Percentiles rank a stretch among this genome's conserved stretches.
Evolutionary conservation across 2,797 vertebrate genomes (phyloP).

Genomic region (Thalassophryne amazonica): DNA sequence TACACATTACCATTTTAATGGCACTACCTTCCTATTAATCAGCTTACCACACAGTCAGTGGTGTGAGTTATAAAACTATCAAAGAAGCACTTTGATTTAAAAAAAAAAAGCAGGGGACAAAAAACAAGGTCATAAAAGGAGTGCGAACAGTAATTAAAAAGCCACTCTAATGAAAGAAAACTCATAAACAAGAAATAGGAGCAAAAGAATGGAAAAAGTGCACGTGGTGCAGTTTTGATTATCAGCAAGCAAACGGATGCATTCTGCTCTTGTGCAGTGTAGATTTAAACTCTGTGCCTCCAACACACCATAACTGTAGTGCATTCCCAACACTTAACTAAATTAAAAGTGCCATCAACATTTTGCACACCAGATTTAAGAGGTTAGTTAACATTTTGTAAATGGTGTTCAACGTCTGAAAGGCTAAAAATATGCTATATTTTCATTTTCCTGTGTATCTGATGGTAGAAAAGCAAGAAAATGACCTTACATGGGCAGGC

Average conservation of each 20-base stretch:
- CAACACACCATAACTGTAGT: slow-evolving; percentile 31
- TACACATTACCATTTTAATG: slow-evolving; percentile 79
- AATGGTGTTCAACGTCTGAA: slow-evolving; percentile 32
- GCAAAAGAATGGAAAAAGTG: slow-evolving; percentile 62
- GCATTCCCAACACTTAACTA: slow-evolving; percentile 39
- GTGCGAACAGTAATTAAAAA: slow-evolving; percentile 73
- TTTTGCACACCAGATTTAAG: slow-evolving; percentile 22
- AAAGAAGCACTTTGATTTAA: slow-evolving; percentile 67
- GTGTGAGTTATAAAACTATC: slow-evolving; percentile 74
- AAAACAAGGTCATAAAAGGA: slow-evolving; percentile 63
- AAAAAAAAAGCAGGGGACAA: slow-evolving; percentile 13
- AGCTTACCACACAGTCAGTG: slow-evolving; percentile 71
- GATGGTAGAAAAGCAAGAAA: background rate
- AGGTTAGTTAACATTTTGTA: slow-evolving; percentile 7
- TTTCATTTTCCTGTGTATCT: background rate
- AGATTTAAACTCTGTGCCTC: slow-evolving; percentile 30
- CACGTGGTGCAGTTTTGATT: slow-evolving; percentile 55
- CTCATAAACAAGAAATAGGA: slow-evolving; percentile 68
- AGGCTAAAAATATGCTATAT: slow-evolving; percentile 8
- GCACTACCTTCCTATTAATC: slow-evolving; percentile 79
- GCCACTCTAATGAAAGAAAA: slow-evolving; percentile 68
- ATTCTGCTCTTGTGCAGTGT: slow-evolving; percentile 29
- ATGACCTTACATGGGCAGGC: slow-evolving; percentile 5
- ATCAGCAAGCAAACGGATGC: slow-evolving; percentile 57
- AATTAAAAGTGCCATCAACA: slow-evolving; percentile 54